phyloP scores from a whole-genome alignment of 2,113 vertebrate species.

The Illadopsis cleaveri region DNA sequence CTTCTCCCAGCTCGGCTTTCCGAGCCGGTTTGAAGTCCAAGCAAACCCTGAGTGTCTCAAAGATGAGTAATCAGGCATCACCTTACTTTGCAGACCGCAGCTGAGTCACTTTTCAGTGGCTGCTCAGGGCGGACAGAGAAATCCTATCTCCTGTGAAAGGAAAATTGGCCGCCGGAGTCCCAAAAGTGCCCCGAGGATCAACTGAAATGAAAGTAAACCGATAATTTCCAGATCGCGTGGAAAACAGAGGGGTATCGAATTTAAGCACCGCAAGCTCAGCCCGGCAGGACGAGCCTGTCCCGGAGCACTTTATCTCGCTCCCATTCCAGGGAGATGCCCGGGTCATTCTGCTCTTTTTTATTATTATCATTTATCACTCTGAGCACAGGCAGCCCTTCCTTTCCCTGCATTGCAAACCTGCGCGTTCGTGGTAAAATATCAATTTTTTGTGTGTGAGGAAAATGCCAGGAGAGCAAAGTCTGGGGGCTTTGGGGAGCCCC shows the following conservation, averaged over 20 bases:
- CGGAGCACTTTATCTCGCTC: not conserved
- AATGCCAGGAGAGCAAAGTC: not conserved
- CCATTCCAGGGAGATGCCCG: not conserved
- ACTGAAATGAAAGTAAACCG: constrained; percentile 40
- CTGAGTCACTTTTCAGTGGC: constrained; percentile 17
- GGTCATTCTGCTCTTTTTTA: not conserved
- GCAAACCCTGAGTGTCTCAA: not conserved
- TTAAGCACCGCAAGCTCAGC: not conserved
- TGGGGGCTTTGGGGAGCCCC: not conserved
- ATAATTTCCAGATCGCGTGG: constrained; percentile 28
- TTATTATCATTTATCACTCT: not conserved
- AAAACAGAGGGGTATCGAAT: not conserved
- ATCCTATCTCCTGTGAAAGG: constrained; percentile 17
- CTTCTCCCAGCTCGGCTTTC: not conserved
- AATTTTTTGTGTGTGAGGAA: not conserved
- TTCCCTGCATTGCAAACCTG: not conserved
- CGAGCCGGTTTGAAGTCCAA: not conserved
- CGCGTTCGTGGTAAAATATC: not conserved
- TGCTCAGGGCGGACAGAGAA: not conserved
- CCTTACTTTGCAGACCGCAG: not conserved
- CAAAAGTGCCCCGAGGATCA: constrained; percentile 36
- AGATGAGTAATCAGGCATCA: constrained; percentile 16
- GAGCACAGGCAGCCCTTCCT: not conserved
- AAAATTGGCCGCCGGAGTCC: constrained; percentile 24
- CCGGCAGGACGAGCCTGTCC: not conserved